Conservation (phyloP, 1,140 invertebrate species). For the Scaptomyza hsui region DNA sequence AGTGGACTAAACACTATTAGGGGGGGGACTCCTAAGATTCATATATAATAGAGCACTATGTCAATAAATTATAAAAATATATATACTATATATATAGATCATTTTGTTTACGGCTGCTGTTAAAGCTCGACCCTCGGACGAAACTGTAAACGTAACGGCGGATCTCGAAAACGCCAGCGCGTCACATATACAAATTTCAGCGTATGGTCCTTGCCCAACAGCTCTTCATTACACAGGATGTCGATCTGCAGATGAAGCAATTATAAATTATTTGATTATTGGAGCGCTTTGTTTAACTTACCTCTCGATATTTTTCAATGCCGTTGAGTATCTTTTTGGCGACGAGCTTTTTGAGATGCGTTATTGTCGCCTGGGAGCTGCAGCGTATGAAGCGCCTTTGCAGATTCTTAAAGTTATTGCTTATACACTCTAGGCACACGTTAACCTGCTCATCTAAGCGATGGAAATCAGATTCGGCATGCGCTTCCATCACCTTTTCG, state of each 20-base stretch:
- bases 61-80: conserved; percentile 71
- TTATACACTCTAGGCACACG: conserved; percentile 94
- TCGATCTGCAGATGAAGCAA: conserved; percentile 90
- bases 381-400: conserved; percentile 96
- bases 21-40: conserved; percentile 56
- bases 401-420: conserved; percentile 92
- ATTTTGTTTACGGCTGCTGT: conserved; percentile 58
- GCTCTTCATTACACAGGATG: conserved; percentile 98
- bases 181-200: conserved; percentile 99
- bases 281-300: conserved; percentile 79
- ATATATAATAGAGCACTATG: conserved; percentile 50
- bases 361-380: conserved; percentile 97
- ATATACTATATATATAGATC: conserved; percentile 65
- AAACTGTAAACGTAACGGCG: conserved; percentile 93
- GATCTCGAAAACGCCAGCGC: conserved; percentile 97
- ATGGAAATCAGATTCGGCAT: conserved; percentile 95
- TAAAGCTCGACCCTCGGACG: conserved; percentile 87
- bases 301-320: conserved; percentile 97
- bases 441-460: conserved; percentile 98
- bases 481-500: conserved; percentile 85
- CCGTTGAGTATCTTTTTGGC: conserved; percentile 96
- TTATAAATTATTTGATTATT: not conserved
- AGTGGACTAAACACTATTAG: conserved; percentile 52
- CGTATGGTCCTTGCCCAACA: conserved; percentile 99
- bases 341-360: conserved; percentile 98